Conservation (phyloP, 2,113 vertebrate species). For the Sterna hirundo region DNA sequence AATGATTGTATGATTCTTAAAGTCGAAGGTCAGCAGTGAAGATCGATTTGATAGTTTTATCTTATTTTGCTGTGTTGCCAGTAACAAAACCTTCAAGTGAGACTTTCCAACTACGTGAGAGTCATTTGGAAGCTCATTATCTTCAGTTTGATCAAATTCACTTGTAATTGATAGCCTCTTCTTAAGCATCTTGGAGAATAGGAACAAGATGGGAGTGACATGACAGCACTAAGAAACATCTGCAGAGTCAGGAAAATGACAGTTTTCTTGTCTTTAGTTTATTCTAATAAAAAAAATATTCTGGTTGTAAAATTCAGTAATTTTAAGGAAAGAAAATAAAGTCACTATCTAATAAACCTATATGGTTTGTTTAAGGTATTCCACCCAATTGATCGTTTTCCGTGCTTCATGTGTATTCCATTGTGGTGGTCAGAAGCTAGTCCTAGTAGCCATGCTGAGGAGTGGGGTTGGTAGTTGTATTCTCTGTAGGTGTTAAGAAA, state of each 20-base stretch:
- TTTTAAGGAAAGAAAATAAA: not conserved
- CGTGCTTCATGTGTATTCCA: not conserved
- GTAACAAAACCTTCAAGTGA: not conserved
- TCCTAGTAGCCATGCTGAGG: not conserved
- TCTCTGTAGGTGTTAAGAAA: not conserved
- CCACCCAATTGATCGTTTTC: accelerated
- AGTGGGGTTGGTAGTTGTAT: not conserved
- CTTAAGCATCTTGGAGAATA: not conserved
- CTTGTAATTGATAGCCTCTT: not conserved
- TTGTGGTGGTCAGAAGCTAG: not conserved
- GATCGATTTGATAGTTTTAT: not conserved
- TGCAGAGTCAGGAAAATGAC: not conserved
- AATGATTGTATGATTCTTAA: not conserved
- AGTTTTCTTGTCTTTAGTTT: not conserved
- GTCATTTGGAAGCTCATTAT: not conserved
- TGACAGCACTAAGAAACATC: not conserved
- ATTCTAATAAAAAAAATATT: not conserved
- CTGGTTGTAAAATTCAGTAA: not conserved
- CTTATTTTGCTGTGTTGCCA: not conserved
- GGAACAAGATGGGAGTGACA: not conserved
- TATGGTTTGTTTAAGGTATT: not conserved
- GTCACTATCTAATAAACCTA: not conserved
- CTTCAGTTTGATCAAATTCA: not conserved
- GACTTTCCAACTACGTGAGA: not conserved
- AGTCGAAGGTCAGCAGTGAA: not conserved